Evolutionary conservation across 1,140 invertebrate genomes (phyloP).

Genomic region (Drosophila malerkotliana): DNA sequence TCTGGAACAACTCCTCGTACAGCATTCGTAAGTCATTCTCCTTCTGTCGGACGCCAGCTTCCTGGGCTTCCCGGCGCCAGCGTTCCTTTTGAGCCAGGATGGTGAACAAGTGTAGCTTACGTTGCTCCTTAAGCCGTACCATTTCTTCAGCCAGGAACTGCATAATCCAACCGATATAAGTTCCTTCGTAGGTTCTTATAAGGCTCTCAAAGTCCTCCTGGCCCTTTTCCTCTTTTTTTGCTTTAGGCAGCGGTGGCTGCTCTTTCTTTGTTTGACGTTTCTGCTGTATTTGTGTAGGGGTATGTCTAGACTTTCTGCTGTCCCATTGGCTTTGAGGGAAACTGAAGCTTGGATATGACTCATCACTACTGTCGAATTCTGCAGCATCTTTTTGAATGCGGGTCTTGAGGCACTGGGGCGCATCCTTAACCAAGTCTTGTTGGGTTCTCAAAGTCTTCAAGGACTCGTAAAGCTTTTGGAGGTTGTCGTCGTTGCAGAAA

Average conservation of each 20-base stretch:
- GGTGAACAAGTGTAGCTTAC: slow-evolving; percentile 88
- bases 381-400: background rate
- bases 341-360: background rate
- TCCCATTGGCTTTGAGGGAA: background rate
- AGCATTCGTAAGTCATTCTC: slow-evolving; percentile 87
- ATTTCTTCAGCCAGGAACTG: slow-evolving; percentile 86
- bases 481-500: slow-evolving; percentile 72
- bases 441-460: slow-evolving; percentile 46
- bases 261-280: too few relatives aligned
- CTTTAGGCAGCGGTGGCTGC: too few relatives aligned
- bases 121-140: slow-evolving; percentile 88
- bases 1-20: slow-evolving; percentile 88
- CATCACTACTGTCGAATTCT: background rate
- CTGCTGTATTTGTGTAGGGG: background rate
- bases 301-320: background rate
- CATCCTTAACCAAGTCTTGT: slow-evolving; percentile 1
- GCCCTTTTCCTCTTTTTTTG: too few relatives aligned
- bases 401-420: slow-evolving; percentile 44
- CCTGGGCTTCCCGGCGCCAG: slow-evolving; percentile 87
- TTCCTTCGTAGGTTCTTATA: slow-evolving; percentile 66
- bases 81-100: slow-evolving; percentile 88
- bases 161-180: slow-evolving; percentile 69
- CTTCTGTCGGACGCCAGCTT: slow-evolving; percentile 87
- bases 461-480: slow-evolving; percentile 72
- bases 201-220: slow-evolving; percentile 6